Percentiles rank a stretch among this genome's conserved stretches.
Evolutionary conservation across 2,888 invertebrate species (phyloP).

Genomic region (Unio delphinus): DNA sequence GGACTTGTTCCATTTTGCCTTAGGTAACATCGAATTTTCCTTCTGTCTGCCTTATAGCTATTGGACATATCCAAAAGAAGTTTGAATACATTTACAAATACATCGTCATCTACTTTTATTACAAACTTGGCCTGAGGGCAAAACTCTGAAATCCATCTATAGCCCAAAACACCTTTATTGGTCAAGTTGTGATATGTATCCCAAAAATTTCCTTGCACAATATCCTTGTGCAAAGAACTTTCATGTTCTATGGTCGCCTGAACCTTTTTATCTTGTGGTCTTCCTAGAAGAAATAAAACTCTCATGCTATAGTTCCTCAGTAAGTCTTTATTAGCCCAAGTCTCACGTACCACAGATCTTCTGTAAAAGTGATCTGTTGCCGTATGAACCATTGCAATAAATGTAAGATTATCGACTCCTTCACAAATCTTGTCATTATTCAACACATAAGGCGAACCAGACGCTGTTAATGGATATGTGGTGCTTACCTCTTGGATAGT

Average conservation of each 20-base stretch:
- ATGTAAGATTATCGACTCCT: slow-evolving; percentile 25
- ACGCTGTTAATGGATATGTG: slow-evolving; percentile 47
- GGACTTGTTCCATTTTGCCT: slow-evolving; percentile 47
- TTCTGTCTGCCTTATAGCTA: slow-evolving; percentile 28
- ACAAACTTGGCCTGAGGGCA: slow-evolving; percentile 49
- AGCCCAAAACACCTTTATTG: slow-evolving; percentile 56
- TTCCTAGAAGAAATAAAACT: slow-evolving; percentile 54
- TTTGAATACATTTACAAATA: slow-evolving; percentile 57
- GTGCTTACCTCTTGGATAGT: too few species aligned
- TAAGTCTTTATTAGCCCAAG: slow-evolving; percentile 51
- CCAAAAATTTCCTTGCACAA: slow-evolving; percentile 59
- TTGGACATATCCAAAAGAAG: slow-evolving; percentile 43
- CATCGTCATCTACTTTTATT: slow-evolving; percentile 60
- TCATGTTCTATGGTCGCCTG: slow-evolving; percentile 54
- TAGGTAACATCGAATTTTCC: slow-evolving; percentile 48
- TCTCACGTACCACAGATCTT: slow-evolving; percentile 49
- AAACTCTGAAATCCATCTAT: slow-evolving; percentile 52
- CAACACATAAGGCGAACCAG: slow-evolving; percentile 42
- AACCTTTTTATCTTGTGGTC: slow-evolving; percentile 27
- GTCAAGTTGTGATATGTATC: slow-evolving; percentile 59
- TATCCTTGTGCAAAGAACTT: slow-evolving; percentile 46
- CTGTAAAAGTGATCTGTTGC: slow-evolving; percentile 47
- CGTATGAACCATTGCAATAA: slow-evolving; percentile 54
- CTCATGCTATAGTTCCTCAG: slow-evolving; percentile 39
- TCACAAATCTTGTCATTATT: slow-evolving; percentile 50